These are phyloP conservation scores for Pycnomerus fuliginosus DNA, from an alignment of 2,888 invertebrate species.

Conservation along the genomic window DNA sequence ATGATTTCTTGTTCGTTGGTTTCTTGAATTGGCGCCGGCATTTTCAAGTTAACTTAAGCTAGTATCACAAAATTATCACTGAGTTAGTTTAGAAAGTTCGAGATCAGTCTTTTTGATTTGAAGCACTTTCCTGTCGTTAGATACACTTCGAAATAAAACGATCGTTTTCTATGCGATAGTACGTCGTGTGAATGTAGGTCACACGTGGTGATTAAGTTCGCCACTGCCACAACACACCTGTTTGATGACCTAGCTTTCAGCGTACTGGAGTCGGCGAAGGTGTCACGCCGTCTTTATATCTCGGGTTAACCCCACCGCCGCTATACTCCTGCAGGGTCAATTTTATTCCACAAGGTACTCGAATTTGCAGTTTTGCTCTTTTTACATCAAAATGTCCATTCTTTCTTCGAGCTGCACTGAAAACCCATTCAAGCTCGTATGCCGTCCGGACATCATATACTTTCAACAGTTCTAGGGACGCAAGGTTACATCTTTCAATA, in stretches of 20 bases:
- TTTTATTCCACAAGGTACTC: neutral
- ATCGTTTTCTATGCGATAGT: conserved; percentile 22
- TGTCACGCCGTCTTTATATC: conserved; percentile 31
- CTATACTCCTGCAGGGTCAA: conserved; percentile 1
- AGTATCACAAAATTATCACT: conserved; percentile 46
- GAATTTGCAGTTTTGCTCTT: too few species aligned
- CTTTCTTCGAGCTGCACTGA: too few species aligned
- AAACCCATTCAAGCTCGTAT: too few species aligned
- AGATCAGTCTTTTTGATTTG: conserved; percentile 22
- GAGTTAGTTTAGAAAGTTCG: conserved; percentile 15
- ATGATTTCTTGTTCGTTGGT: conserved; percentile 43
- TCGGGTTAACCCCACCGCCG: neutral
- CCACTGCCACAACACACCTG: conserved; percentile 51
- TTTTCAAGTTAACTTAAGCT: conserved; percentile 42
- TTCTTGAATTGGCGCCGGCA: conserved; percentile 47
- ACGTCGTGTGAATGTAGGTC: conserved; percentile 37
- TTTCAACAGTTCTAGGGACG: too few species aligned
- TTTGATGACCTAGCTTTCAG: conserved; percentile 50
- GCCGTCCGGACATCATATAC: too few species aligned
- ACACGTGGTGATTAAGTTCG: conserved; percentile 39
- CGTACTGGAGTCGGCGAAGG: conserved; percentile 35
- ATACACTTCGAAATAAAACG: too few species aligned
- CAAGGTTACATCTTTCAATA: too few species aligned
- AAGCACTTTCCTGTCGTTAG: conserved; percentile 25
- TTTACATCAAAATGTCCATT: too few species aligned